Percentiles rank a stretch among this genome's conserved stretches.
Evolutionary conservation across 2,888 invertebrate genomes (phyloP).

Genomic region (Andrena bicolor): DNA sequence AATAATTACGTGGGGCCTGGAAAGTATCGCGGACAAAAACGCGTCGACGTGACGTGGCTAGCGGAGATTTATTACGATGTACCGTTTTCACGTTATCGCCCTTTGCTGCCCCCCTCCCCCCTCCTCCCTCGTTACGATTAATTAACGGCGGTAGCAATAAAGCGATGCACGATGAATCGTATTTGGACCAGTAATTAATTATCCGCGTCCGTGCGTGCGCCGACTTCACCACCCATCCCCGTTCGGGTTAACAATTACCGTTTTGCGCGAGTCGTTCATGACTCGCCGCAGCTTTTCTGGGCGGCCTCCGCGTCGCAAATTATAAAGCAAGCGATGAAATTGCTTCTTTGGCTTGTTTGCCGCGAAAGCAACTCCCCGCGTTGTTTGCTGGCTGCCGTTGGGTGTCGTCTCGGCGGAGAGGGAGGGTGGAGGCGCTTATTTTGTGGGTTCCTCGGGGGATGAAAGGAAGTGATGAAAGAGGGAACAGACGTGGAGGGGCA

Average conservation of each 20-base stretch:
- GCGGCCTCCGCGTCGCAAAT: background rate
- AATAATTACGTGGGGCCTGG: slow-evolving; percentile 20
- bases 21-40: slow-evolving; percentile 17
- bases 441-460: background rate
- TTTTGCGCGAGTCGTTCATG: slow-evolving; percentile 5
- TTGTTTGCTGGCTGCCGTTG: background rate
- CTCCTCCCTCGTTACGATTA: slow-evolving; percentile 45
- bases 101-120: background rate
- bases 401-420: background rate
- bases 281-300: background rate
- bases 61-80: slow-evolving; percentile 51
- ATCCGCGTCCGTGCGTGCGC: slow-evolving; percentile 27
- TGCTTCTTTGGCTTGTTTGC: background rate
- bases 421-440: background rate
- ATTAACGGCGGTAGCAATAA: slow-evolving; percentile 59
- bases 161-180: slow-evolving; percentile 43
- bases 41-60: slow-evolving; percentile 4
- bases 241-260: slow-evolving; percentile 13
- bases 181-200: slow-evolving; percentile 60
- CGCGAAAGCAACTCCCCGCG: background rate
- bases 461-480: background rate
- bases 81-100: slow-evolving; percentile 31
- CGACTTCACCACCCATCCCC: slow-evolving; percentile 14
- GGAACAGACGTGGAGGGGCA: background rate
- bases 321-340: background rate